A percentile compares a stretch with the other conserved stretches of the same genome.
These are phyloP conservation scores for Riparia riparia DNA, from an alignment of 2,113 vertebrate genomes.

Conservation along the genomic window DNA sequence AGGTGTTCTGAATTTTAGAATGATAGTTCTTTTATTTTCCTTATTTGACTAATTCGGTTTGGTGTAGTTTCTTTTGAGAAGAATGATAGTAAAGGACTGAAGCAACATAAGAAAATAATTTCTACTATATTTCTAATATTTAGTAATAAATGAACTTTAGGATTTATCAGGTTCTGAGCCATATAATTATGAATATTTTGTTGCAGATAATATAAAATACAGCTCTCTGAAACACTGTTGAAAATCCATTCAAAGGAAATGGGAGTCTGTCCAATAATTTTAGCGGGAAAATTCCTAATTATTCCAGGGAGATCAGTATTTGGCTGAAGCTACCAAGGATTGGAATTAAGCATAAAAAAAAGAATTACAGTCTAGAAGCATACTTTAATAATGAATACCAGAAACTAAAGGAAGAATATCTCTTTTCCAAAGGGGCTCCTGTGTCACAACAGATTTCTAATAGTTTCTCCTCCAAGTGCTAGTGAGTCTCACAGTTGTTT, in stretches of 20 bases:
- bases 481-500: background rate
- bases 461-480: background rate
- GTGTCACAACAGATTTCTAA: background rate
- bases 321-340: background rate
- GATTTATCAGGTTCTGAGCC: background rate
- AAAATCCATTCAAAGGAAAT: background rate
- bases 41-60: background rate
- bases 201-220: background rate
- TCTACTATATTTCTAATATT: background rate
- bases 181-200: background rate
- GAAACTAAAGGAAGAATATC: background rate
- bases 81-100: background rate
- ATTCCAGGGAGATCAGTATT: background rate
- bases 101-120: background rate
- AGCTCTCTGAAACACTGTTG: background rate
- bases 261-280: background rate
- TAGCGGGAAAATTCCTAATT: background rate
- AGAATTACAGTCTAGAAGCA: background rate
- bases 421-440: background rate
- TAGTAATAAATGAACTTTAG: background rate
- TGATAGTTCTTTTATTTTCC: background rate
- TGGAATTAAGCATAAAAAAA: background rate
- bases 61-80: background rate
- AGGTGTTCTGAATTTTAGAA: background rate
- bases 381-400: background rate